Evolutionary conservation across 2,113 vertebrate species (phyloP), one percentile per base, ranked within the genome.

Genomic region (Leptodactylus fuscus): DNA sequence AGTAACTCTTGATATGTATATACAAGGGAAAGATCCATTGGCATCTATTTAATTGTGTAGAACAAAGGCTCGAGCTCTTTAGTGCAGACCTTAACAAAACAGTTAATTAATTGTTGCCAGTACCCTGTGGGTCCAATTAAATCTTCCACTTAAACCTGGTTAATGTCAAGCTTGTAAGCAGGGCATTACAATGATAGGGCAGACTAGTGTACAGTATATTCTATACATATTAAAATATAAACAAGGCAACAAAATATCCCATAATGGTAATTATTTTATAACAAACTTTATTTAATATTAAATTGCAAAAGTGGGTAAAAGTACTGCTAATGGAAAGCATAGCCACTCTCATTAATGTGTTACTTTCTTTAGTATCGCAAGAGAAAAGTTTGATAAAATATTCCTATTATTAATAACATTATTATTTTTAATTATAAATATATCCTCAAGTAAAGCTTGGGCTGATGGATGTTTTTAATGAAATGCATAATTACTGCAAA

Each of bases 91-190:
- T 79, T 88, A 88, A 87, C 89, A 89, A 90, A 88, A 87, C 88
- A 91, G 90, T 90, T 92, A 93, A 93, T 92, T 87, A 92, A 90
- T 93, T 91, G 89, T 91, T 88, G 92, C 82, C 83, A 91, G 90
- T 87, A 90, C 90, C 90, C 92, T 94, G 92, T 93, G 92, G 92
- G 92, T 60, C 85, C 87, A 93, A 94, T 94, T 94, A 93, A 91
- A 91, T 93, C 90, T 92, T 92, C 92, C 89, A 90, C 80, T 91
- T 93, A 90, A 92, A 91, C 90, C 91, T 92, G 88, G 86, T 93
- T 93, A 88, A 32, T 32, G 90, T 89, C 84, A 89, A 90, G 90
- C 87, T 86, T 88, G 83, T 90, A 89, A 55, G 89, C 89, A 90
- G 77, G 87, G 36, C 65, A 78, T 88, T 89, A 86, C 73, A 90